Evolutionary conservation across 2,797 vertebrate species (phyloP).

Genomic region (Gallinago nigripennis): DNA sequence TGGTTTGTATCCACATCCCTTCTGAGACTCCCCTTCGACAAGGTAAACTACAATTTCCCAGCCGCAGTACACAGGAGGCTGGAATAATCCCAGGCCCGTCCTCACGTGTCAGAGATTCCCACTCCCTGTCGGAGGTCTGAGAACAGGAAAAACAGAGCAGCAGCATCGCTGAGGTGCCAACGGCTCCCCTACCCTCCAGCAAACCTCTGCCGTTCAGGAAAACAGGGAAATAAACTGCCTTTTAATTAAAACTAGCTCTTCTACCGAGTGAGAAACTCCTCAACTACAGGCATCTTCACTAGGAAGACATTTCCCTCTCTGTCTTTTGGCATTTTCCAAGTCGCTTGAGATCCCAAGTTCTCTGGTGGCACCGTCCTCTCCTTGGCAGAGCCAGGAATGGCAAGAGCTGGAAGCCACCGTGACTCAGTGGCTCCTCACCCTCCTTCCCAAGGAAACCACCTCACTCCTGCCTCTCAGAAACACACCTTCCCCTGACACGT

Average conservation of each 20-base stretch:
- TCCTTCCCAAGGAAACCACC: neutral
- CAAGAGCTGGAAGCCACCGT: rapidly evolving
- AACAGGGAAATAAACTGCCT: neutral
- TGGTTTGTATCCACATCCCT: neutral
- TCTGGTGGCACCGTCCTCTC: neutral
- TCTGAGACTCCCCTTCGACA: neutral
- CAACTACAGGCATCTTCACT: neutral
- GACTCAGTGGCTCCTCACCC: neutral
- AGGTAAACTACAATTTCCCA: neutral
- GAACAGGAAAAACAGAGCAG: neutral
- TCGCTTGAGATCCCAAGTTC: neutral
- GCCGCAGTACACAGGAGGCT: neutral
- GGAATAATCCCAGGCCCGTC: neutral
- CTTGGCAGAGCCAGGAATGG: rapidly evolving
- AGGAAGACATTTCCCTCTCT: neutral
- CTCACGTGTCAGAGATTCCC: neutral
- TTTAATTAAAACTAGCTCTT: conserved; percentile 22
- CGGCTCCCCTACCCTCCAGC: neutral
- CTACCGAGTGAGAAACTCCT: neutral
- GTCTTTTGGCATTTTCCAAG: neutral
- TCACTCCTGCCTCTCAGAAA: neutral
- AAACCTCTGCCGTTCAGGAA: neutral
- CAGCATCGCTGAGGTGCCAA: neutral
- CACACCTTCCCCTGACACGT: rapidly evolving
- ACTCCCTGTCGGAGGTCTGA: neutral